Evolutionary conservation across 2,797 vertebrate genomes (phyloP).

Genomic region (Alca torda): DNA sequence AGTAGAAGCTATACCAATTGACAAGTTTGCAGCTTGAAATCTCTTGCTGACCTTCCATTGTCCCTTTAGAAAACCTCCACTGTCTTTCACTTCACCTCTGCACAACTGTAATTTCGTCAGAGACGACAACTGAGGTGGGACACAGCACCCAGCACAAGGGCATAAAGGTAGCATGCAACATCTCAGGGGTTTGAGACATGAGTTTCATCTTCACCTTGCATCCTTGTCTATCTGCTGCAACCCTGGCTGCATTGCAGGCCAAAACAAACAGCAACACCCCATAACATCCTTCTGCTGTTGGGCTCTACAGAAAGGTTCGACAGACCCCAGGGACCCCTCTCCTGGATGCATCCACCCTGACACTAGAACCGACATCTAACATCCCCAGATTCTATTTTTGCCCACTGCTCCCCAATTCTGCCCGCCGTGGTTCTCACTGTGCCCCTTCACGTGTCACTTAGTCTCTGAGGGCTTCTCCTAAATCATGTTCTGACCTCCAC

Average conservation of each 20-base stretch:
- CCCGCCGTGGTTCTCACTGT: neutral
- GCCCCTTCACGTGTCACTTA: neutral
- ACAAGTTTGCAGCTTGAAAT: neutral
- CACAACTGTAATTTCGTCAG: neutral
- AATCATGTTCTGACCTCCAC: neutral
- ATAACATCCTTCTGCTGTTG: neutral
- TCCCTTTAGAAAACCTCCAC: neutral
- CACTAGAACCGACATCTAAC: rapidly evolving
- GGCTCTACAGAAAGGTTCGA: neutral
- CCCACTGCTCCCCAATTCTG: neutral
- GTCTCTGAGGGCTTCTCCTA: neutral
- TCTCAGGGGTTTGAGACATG: neutral
- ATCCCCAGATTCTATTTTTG: neutral
- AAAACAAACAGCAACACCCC: neutral
- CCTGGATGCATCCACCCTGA: neutral
- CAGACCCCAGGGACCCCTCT: neutral
- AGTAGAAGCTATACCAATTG: neutral
- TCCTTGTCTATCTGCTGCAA: rapidly evolving
- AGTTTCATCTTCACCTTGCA: neutral
- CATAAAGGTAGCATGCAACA: neutral
- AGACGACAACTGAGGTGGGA: neutral
- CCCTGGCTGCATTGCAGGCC: neutral
- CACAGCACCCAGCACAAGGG: neutral
- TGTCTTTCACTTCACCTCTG: neutral
- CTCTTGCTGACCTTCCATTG: neutral